Conservation (phyloP, 1,140 invertebrate species). For the Archivesica marissinica region DNA sequence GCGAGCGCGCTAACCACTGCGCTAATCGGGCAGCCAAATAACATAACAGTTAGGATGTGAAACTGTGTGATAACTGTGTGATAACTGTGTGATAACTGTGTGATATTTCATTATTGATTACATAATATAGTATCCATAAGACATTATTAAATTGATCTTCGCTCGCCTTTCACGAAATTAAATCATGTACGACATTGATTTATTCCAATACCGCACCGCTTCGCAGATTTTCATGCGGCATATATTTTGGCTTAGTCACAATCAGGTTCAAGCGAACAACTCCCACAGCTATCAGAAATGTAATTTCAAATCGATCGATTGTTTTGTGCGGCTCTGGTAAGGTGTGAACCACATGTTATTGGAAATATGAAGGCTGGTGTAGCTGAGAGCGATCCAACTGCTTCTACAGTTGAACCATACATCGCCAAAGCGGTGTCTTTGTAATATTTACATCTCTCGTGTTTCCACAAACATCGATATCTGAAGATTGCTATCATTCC, state of each 20-base stretch:
- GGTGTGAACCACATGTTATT: neutral
- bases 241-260: neutral
- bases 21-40: no score
- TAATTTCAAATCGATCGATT: neutral
- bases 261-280: neutral
- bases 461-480: neutral
- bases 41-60: no score
- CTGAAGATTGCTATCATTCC: neutral
- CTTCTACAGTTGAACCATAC: no score
- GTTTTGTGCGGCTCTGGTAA: neutral
- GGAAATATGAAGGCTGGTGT: neutral
- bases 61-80: no score
- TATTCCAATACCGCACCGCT: neutral
- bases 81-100: no score
- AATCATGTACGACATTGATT: constrained; percentile 1
- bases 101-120: no score
- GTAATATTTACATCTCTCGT: neutral
- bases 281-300: neutral
- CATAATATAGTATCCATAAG: constrained; percentile 3
- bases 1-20: no score
- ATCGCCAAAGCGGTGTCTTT: no score
- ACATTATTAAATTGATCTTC: constrained; percentile 8
- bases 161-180: constrained; percentile 9
- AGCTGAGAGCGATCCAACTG: no score
- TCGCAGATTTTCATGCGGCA: neutral